Conservation (phyloP, 2,797 vertebrate species). For the Acanthurus lineatus region DNA sequence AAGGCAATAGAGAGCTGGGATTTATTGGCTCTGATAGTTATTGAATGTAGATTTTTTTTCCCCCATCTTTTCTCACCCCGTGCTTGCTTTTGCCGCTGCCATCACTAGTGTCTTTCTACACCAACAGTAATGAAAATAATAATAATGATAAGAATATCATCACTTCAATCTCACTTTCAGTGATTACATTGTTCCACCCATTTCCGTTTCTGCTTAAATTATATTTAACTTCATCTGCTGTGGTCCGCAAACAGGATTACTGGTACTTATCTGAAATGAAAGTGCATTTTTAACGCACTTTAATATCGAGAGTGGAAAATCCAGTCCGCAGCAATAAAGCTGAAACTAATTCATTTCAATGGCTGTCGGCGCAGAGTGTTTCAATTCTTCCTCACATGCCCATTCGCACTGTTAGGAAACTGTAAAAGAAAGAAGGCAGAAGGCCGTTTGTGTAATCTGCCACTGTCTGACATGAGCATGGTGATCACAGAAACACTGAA, state of each 20-base stretch:
- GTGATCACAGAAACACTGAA: constrained; percentile 77
- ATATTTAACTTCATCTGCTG: constrained; percentile 88
- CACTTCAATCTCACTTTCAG: constrained; percentile 88
- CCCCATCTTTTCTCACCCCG: constrained; percentile 69
- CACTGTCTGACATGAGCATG: constrained; percentile 68
- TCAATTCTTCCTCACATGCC: constrained; percentile 70
- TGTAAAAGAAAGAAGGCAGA: constrained; percentile 73
- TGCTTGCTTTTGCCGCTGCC: constrained; percentile 62
- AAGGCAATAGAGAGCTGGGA: constrained; percentile 63
- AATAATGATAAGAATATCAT: constrained; percentile 85
- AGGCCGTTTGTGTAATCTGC: constrained; percentile 79
- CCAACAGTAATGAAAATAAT: constrained; percentile 85
- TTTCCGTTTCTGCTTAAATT: constrained; percentile 89
- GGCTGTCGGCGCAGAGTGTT: constrained; percentile 78
- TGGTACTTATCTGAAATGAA: constrained; percentile 90
- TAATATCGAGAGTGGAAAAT: constrained; percentile 89
- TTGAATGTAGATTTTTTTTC: constrained; percentile 57
- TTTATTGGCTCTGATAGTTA: constrained; percentile 78
- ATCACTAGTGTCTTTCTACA: constrained; percentile 64
- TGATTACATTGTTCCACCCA: constrained; percentile 86
- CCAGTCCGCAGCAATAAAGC: constrained; percentile 87
- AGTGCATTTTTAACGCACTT: constrained; percentile 88
- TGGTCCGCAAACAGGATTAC: constrained; percentile 88
- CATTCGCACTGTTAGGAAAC: constrained; percentile 72
- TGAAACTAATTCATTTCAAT: constrained; percentile 88